Base-by-base conservation (phyloP, 2,888 invertebrate genomes). In the Caenorhabditis sp. region DNA sequence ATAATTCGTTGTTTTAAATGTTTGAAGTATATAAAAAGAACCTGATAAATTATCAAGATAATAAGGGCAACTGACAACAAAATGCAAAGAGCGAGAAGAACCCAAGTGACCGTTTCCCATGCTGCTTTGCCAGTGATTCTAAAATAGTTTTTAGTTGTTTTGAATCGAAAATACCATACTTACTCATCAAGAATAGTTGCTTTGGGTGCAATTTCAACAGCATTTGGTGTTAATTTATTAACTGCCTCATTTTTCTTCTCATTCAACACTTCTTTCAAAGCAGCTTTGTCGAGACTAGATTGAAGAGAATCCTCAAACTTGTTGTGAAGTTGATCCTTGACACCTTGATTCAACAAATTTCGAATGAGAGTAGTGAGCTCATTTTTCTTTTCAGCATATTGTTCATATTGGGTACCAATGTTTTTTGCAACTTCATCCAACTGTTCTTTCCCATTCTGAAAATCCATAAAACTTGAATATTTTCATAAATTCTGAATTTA, bases 71-170 rank as follows among this genome's bases (percentile, higher is more conserved):
- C 59, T 17, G 80, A 69, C 12, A 82, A 75, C 27, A 82, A 69
- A 23, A 82, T 78, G 63, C 80, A 78, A 20, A 82, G 73, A 14
- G 78, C 80, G 17, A 82, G 70, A 17, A 82, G 80, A 10, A 82
- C 77, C 82, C 82, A 82, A 1, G 82, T 76, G 23, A 82, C 77
- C 0, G 82, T 82, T 52, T 82, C 76, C 82, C 82, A 82, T 8
- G 77, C 75, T 20, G 77, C 74, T 56, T 76, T 78, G 20, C 82
- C 82, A 25, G 78, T 79, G 54, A 82, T 76, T 59, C 82, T 82
- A 21, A 52, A 52, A 20, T 21, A 21, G 3, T 23, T 4, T 21
- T 21, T 3, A 23, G 10, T 52, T 21, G 8, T 21, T 20, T 26
- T 26, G n/a, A n/a, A n/a, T 26, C 23, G 10, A 26, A 59, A 14